A percentile compares a stretch with the other conserved stretches of the same genome.
Conservation (phyloP, 2,797 vertebrate genomes). For the Clarias fuscus region DNA sequence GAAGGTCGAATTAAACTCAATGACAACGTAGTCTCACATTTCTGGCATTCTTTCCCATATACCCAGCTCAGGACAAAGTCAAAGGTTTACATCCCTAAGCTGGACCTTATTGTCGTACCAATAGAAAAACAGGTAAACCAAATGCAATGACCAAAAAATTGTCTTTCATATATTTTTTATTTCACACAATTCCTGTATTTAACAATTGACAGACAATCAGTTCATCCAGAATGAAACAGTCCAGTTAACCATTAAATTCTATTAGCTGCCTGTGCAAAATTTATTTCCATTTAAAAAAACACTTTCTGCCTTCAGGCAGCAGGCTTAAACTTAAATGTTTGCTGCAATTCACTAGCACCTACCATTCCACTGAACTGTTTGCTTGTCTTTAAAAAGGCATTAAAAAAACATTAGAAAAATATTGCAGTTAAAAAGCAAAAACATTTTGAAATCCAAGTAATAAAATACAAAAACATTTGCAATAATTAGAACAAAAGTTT, state of each 20-base stretch:
- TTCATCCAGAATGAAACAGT: not conserved
- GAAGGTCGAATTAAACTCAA: conserved; percentile 12
- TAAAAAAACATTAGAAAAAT: conserved; percentile 55
- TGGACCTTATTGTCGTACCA: not conserved
- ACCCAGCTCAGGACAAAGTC: not conserved
- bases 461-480: conserved; percentile 43
- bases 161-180: conserved; percentile 33
- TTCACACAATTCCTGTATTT: conserved; percentile 59
- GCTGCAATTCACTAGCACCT: conserved; percentile 15
- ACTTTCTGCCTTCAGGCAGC: conserved; percentile 44
- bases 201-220: conserved; percentile 28
- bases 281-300: conserved; percentile 24
- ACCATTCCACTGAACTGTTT: conserved; percentile 27
- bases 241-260: conserved; percentile 25
- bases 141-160: not conserved
- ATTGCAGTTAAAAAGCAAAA: conserved; percentile 61
- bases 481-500: conserved; percentile 22
- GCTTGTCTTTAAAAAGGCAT: conserved; percentile 31
- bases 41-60: not conserved
- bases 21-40: not conserved
- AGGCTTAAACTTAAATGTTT: conserved; percentile 31
- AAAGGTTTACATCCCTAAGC: not conserved
- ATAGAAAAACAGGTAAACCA: not conserved
- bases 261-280: conserved; percentile 56
- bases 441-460: conserved; percentile 42